Evolutionary conservation across 30 jellyfish, hydroid and myxozoan species (phyloP), one percentile per base, ranked within the genome.

Genomic region (Aurelia coerulea): DNA sequence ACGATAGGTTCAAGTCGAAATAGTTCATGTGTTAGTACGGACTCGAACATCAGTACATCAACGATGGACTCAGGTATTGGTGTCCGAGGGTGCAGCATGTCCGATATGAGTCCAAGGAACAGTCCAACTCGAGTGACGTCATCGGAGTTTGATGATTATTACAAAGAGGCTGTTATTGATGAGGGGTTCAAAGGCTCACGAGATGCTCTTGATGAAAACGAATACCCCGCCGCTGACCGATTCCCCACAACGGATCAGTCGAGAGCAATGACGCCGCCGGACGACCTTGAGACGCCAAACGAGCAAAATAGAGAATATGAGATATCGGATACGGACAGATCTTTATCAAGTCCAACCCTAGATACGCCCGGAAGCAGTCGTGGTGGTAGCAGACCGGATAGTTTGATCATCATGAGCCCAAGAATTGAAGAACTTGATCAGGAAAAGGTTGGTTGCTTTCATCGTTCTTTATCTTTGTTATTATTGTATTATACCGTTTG

Each of bases 1-100:
- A 65, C 49, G 7, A 39, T 39, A 23, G 83, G 83, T 17, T 66
- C 90, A 37, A 92, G 98, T 74, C 81, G 98, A 17, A 92, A 88
- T 81, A 92, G 91, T 58, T 92, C 98, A 33, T 92, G 98, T 71
- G 98, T 92, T 16, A 92, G 98, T 37, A 92, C 98, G 1, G 98
- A 92, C 41, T 92, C 98, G 10, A 92, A 96, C 53, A 79, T 90
- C 42, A 92, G 98, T 67, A 92, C 97, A 50, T 76, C 96, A 29
- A 92, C 98, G 41, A 84, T 78, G 66, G 98, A 92, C 69, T 92
- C 98, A 0, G 98, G 98, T 4, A 92, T 92, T 17, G 98, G 88
- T 19, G 92, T 92, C 50, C 83, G 98, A 23, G 76, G 91, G 46
- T 76, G 56, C 80, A 73, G 96, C 74, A 62, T 85, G 69, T 76